Evolutionary conservation across 2,888 invertebrate genomes (phyloP).

Genomic region (Drosophila differens): DNA sequence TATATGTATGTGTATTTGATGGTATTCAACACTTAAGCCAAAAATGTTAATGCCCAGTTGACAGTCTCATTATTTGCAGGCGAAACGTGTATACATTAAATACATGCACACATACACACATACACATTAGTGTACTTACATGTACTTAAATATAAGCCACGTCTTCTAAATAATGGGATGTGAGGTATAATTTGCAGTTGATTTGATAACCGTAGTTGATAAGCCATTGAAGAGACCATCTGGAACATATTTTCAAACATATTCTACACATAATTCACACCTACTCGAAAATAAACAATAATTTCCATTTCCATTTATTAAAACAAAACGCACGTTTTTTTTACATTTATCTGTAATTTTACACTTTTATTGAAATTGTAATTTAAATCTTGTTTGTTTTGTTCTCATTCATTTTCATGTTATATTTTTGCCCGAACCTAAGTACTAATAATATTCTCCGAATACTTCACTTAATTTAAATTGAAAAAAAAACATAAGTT

Average conservation of each 20-base stretch:
- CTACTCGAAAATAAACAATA: not conserved
- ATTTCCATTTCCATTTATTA: not conserved
- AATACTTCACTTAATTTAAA: slow-evolving; percentile 11
- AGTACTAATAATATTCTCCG: not conserved
- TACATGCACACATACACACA: not conserved
- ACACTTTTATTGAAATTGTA: slow-evolving; percentile 64
- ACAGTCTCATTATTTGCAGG: slow-evolving; percentile 9
- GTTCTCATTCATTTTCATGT: slow-evolving; percentile 9
- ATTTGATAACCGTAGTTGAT: not conserved
- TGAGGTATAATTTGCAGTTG: not conserved
- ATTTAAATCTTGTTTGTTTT: slow-evolving; percentile 16
- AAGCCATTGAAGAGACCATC: not conserved
- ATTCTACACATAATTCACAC: not conserved
- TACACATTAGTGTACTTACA: slow-evolving; percentile 1
- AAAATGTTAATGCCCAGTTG: slow-evolving; percentile 8
- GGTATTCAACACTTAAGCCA: not conserved
- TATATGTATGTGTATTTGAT: not conserved
- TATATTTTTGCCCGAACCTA: not conserved
- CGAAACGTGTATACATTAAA: slow-evolving; percentile 8
- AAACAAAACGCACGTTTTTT: not conserved
- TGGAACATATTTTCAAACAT: not conserved
- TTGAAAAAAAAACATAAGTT: not conserved
- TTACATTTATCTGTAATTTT: slow-evolving; percentile 20
- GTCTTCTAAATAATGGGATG: not conserved
- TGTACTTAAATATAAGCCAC: not conserved